Base-by-base conservation (phyloP, 1,140 invertebrate genomes). In the Ceratina australensis region DNA sequence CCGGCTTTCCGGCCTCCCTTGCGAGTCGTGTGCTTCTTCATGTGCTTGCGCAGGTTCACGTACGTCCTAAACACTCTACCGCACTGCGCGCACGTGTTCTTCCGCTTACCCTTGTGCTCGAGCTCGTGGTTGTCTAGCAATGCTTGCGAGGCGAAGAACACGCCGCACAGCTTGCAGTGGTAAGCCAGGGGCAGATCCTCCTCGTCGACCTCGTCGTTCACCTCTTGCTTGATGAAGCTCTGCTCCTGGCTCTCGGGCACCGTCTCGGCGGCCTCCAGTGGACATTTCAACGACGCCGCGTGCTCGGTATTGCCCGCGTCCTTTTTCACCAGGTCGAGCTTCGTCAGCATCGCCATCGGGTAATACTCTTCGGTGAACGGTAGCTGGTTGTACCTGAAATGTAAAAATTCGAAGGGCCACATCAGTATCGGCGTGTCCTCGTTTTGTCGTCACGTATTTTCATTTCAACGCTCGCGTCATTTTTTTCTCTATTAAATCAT, bases 341-440 rank as follows among this genome's bases (percentile, higher is more conserved):
- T 90, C 28, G 86, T 72, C 66, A 88, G 86, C 85, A 90, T 88
- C 77, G 73, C 76, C 83, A 87, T 87, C 65, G 88, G 84, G 64
- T 83, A 90, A 89, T 87, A 88, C 20, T 85, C 86, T 78, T 89
- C 89, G 72, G 89, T 52, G 74, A 82, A 89, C 61, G 80, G 66
- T 77, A 87, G 79, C 71, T 85, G 86, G 66, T 81, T 83, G 85
- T 85, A 91, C 85, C 91, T 92, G 91, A 85, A 92, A 92, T 87
- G 72, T 87, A 87, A 89, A 92, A 91, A 87, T 88, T 87, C 82
- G 86, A 78, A 85, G 67, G 78, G 81, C 72, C 86, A 82, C 82
- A 86, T 91, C 83, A 89, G 85, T 86, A 79, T 73, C 81, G 67
- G 72, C 50, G 26, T 54, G 26, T 78, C 68, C 72, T 87, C 49